These are phyloP conservation scores for cat (Felis catus) DNA, from an alignment of 2,113 vertebrate species.

Conservation along the genomic window DNA sequence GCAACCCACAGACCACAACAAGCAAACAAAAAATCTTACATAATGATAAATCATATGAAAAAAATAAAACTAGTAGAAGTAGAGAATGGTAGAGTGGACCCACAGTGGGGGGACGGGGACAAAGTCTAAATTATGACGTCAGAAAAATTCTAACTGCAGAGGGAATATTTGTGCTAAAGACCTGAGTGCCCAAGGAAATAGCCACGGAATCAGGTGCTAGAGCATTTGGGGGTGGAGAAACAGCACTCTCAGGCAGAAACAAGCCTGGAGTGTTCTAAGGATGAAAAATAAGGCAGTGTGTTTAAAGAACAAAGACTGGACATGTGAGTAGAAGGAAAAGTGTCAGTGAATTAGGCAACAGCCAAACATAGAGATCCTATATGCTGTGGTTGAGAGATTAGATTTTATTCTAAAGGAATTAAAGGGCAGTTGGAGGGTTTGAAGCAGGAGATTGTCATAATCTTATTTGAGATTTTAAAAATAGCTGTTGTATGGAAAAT, in stretches of 20 bases:
- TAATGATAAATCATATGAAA: neutral
- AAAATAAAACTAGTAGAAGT: neutral
- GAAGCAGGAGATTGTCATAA: constrained; percentile 2
- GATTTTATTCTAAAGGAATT: constrained; percentile 8
- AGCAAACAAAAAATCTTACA: neutral
- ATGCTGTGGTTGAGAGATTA: neutral
- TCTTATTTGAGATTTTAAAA: constrained; percentile 21
- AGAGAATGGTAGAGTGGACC: neutral
- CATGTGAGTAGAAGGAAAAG: neutral
- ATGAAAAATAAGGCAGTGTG: neutral
- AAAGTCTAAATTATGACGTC: neutral
- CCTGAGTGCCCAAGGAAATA: neutral
- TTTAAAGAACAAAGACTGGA: neutral
- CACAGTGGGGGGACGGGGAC: neutral
- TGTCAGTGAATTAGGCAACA: neutral
- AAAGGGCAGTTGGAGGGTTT: neutral
- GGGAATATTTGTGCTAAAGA: neutral
- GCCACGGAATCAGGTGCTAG: neutral
- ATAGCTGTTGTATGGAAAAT: neutral
- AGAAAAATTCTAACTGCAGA: neutral
- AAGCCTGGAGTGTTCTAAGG: neutral
- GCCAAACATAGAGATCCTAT: neutral
- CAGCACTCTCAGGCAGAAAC: neutral
- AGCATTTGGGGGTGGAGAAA: neutral
- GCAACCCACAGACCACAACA: neutral